Base-by-base conservation (phyloP, 1,140 invertebrate genomes). In the Orchesella cincta region DNA sequence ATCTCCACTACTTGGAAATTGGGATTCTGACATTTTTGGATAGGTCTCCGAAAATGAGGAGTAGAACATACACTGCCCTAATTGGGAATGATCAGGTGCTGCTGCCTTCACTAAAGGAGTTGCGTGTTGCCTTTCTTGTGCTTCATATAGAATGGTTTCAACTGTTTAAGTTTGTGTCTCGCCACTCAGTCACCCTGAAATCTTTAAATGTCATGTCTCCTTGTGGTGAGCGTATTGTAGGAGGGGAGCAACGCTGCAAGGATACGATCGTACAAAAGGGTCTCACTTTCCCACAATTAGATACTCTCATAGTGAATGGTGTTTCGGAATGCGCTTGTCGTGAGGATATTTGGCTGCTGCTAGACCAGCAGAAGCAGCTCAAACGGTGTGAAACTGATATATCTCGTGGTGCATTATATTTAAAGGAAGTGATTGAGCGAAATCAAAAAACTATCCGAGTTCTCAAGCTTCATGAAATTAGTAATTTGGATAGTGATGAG, bases 1-100 rank as follows among this genome's bases (percentile, higher is more conserved):
- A 52, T 54, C 51, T 80, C 5, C 74, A 75, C 31, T 34, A 52
- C 12, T 54, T 80, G 1, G 79, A 80, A 75, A 76, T 80, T 57
- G 73, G 75, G 36, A 72, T 80, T 64, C 62, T 73, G 20, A 54
- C 54, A 46, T 77, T 80, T 72, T 39, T 71, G n/a, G 36, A 29
- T 14, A 33, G 74, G 34, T 70, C 31, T 34, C 26, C 64, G 36
- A 20, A n/a, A 12, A 64, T 34, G 64, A 31, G n/a, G 28, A 77
- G 73, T 73, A 34, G 73, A 20, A 67, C 72, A n/a, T 77, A 77
- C 75, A 26, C 39, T 33, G 70, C 79, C 14, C 1, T 80, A 20
- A 77, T 80, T 77, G 72, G 57, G 28, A 80, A 73, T 74, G 54
- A 71, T 18, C n/a, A 31, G 23, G n/a, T 80, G 46, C 16, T 54